A percentile compares a stretch with the other conserved stretches of the same genome.
These are phyloP conservation scores for Apostichopus japonicus DNA, from an alignment of 35 echinoderm and acorn worm genomes.

Conservation along the genomic window DNA sequence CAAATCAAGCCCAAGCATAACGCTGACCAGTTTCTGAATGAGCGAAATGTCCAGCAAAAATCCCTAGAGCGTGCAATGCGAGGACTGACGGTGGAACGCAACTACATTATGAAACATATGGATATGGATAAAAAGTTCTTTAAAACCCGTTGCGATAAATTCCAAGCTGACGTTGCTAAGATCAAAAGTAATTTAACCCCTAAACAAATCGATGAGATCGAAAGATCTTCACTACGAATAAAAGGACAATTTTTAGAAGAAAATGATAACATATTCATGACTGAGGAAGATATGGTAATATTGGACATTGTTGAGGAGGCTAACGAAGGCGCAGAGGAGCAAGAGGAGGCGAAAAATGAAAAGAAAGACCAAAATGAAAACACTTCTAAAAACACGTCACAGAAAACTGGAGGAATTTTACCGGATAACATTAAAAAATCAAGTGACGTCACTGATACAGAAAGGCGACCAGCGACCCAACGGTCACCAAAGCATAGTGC, in stretches of 20 bases:
- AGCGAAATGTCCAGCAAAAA: constrained; percentile 33
- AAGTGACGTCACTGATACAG: not conserved
- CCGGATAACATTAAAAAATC: not conserved
- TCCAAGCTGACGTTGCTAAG: constrained; percentile 21
- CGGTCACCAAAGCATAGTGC: not conserved
- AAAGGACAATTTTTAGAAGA: not conserved
- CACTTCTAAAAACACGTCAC: too few species aligned
- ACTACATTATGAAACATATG: constrained; percentile 49
- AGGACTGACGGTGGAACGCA: constrained; percentile 9
- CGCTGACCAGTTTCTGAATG: constrained; percentile 40
- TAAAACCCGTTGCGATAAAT: not conserved
- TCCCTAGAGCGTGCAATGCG: constrained; percentile 25
- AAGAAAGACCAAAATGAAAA: not conserved
- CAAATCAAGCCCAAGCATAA: constrained; percentile 27
- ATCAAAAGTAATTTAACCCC: constrained; percentile 44
- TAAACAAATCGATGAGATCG: constrained; percentile 9
- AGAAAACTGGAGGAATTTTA: not conserved
- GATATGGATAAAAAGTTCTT: constrained; percentile 49
- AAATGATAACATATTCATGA: not conserved
- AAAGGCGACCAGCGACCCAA: not conserved
- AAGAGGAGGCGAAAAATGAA: not conserved
- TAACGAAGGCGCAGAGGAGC: not conserved
- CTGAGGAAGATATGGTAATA: constrained; percentile 25
- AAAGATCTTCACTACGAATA: not conserved
- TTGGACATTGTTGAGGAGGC: constrained; percentile 33